phyloP scores from a whole-genome alignment of 2,113 vertebrate genomes.

The Scolopax mira region DNA sequence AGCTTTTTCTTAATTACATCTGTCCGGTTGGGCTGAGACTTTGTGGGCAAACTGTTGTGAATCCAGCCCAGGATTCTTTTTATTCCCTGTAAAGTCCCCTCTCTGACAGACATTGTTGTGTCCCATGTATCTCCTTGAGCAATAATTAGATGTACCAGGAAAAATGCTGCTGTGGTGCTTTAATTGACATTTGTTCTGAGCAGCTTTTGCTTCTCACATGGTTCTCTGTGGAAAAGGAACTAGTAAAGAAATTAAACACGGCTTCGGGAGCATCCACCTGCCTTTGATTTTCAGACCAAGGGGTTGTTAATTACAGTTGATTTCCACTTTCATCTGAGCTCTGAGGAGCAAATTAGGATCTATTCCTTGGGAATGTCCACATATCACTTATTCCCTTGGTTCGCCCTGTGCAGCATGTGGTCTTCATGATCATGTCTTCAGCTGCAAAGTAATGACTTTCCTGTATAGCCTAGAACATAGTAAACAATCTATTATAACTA shows the following conservation, averaged over 20 bases:
- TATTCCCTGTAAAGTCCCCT: not conserved
- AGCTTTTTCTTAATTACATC: not conserved
- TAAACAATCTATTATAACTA: not conserved
- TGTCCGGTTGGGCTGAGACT: not conserved
- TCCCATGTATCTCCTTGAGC: not conserved
- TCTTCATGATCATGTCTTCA: not conserved
- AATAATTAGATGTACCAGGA: not conserved
- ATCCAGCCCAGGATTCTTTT: not conserved
- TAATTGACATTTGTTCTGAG: conserved; percentile 19
- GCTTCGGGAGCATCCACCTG: not conserved
- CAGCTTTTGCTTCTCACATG: not conserved
- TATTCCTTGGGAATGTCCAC: not conserved
- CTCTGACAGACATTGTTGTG: not conserved
- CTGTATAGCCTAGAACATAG: not conserved
- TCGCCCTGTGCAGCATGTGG: not conserved
- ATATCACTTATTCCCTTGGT: not conserved
- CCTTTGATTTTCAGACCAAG: not conserved
- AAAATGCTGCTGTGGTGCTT: not conserved
- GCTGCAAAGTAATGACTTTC: not conserved
- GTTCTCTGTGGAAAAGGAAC: not conserved
- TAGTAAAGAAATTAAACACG: not conserved
- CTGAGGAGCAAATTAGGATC: not conserved
- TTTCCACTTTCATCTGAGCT: not conserved
- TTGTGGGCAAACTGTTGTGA: not conserved
- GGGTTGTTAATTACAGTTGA: not conserved